phyloP scores from a whole-genome alignment of 2,888 invertebrate species.

The Arrhopalites spinosus region DNA sequence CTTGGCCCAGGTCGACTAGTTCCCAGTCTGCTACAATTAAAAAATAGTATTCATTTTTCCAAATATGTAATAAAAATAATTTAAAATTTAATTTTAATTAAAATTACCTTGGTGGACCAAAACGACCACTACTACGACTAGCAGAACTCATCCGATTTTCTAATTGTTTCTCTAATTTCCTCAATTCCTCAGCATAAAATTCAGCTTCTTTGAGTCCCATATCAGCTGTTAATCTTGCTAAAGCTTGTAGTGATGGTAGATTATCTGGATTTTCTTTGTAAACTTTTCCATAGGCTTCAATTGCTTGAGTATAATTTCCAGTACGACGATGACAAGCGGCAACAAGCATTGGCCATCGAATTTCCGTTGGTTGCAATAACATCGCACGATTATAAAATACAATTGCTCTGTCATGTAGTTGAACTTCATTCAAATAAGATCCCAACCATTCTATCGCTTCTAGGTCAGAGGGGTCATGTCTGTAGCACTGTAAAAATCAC shows the following conservation, averaged over 20 bases:
- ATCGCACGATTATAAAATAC: constrained; percentile 81
- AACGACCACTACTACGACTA: constrained; percentile 35
- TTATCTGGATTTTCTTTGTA: constrained; percentile 92
- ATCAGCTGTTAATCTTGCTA: constrained; percentile 86
- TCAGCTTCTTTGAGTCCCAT: constrained; percentile 88
- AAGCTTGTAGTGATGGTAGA: constrained; percentile 83
- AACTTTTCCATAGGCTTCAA: constrained; percentile 68
- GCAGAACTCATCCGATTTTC: constrained; percentile 51
- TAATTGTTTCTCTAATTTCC: constrained; percentile 68
- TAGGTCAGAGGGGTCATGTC: constrained; percentile 73
- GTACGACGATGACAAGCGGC: constrained; percentile 82
- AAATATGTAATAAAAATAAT: too few relatives aligned
- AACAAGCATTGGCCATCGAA: constrained; percentile 83
- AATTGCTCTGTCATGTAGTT: constrained; percentile 85
- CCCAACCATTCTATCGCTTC: constrained; percentile 87
- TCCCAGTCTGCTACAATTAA: constrained; percentile 11
- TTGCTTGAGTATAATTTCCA: constrained; percentile 76
- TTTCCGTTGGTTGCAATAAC: constrained; percentile 76
- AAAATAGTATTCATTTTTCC: too few relatives aligned
- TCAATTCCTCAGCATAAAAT: constrained; percentile 81
- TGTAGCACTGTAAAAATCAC: constrained; percentile 66
- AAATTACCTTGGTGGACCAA: constrained; percentile 42
- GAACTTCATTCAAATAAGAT: constrained; percentile 84
- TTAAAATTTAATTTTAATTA: constrained; percentile 27
- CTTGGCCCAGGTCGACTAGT: constrained; percentile 37